phyloP scores from a whole-genome alignment of 1,140 invertebrate genomes.

The Caenorhabditis inopinata region DNA sequence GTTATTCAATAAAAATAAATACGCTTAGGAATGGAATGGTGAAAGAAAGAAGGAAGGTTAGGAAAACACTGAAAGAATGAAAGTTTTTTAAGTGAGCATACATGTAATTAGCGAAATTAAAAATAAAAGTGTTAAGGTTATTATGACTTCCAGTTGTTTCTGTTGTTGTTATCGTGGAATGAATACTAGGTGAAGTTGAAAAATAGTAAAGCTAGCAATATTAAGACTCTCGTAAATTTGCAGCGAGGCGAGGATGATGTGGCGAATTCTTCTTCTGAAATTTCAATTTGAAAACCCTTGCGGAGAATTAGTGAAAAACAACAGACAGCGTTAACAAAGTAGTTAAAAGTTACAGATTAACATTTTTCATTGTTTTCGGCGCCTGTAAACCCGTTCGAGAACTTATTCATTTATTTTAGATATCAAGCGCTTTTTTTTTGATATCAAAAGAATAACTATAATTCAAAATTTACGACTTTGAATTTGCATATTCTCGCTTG shows the following conservation, averaged over 20 bases:
- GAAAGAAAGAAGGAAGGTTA: neutral
- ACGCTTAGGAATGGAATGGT: neutral
- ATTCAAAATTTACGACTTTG: no score
- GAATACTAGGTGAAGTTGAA: neutral
- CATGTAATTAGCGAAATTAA: neutral
- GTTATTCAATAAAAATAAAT: neutral
- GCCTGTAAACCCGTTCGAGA: no score
- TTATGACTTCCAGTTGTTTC: no score
- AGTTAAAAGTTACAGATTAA: no score
- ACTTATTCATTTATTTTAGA: no score
- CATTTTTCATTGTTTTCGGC: no score
- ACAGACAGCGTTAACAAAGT: no score
- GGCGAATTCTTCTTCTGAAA: constrained; percentile 24
- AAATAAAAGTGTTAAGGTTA: neutral
- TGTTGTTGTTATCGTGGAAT: neutral
- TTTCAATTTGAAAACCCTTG: neutral
- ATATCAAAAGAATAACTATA: no score
- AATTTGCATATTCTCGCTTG: no score
- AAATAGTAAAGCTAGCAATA: neutral
- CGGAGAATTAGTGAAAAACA: no score
- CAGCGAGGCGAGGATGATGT: neutral
- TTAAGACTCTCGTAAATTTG: neutral
- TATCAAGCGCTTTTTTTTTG: no score
- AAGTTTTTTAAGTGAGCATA: constrained; percentile 19
- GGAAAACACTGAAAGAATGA: neutral